Conservation (phyloP, 2,797 vertebrate species). For the Toxotes lorentzi region DNA sequence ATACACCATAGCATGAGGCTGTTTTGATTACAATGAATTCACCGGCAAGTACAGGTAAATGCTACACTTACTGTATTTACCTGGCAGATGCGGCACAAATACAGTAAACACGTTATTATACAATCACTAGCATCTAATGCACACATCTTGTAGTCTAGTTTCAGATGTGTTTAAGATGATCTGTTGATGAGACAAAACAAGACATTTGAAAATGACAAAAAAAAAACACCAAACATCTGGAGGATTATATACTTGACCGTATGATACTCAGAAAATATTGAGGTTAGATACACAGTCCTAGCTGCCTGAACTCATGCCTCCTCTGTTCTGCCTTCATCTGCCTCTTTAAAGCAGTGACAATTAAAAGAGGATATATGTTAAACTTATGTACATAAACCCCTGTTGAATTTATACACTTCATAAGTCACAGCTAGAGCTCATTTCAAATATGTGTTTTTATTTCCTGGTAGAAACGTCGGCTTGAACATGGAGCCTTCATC, state of each 20-base stretch:
- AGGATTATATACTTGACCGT: neutral
- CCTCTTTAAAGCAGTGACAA: neutral
- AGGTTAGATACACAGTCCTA: too few species aligned
- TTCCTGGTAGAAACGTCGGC: slow-evolving; percentile 3
- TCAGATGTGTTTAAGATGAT: too few species aligned
- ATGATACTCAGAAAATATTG: neutral
- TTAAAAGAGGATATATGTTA: neutral
- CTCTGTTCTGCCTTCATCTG: neutral
- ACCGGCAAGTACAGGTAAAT: neutral
- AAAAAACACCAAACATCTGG: neutral
- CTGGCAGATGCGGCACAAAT: neutral
- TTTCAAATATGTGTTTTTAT: neutral
- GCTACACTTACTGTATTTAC: neutral
- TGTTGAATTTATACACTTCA: neutral
- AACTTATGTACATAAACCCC: neutral
- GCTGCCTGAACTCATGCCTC: neutral
- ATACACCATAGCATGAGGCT: neutral
- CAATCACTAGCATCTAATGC: neutral
- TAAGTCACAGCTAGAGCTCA: neutral
- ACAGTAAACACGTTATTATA: neutral
- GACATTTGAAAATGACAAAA: too few species aligned
- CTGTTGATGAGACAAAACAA: too few species aligned
- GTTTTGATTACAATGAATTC: neutral
- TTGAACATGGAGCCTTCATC: slow-evolving; percentile 57
- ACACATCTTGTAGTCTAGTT: neutral